Evolutionary conservation across 2,888 invertebrate genomes (phyloP), one percentile per base, ranked within the genome.

Genomic region (Callyntrura sp.): DNA sequence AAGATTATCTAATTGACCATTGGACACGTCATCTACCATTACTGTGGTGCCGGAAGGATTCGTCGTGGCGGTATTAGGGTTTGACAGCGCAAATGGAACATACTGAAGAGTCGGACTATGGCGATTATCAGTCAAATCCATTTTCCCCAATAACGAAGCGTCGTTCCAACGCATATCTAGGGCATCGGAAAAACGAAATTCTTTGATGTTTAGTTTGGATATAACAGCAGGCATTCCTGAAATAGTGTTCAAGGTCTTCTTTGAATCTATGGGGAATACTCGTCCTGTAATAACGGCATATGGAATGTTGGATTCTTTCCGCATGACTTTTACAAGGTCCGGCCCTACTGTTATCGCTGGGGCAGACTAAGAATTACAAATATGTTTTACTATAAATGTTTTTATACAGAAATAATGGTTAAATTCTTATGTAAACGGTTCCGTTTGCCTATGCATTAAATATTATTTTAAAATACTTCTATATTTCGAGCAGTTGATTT

Each of bases 231-330:
- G 70, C 90, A 90, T 90, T 11, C 85, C 85, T 4, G 90, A 90
- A 23, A 62, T 48, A 0, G 85, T 85, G 17, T 85, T 51, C 4
- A 90, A 81, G 8, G 25, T 23, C 12, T 78, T 84, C 9, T 65
- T 45, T 5, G 25, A 12, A 51, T 88, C 83, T 9, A 88, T 8
- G 8, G 90, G 90, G 35, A 85, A 85, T 4, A 90, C 90, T 4
- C 90, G 68, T 17, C 90, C 90, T 14, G 85, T 90, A 4, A 90
- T 35, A 9, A 85, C 60, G n/a, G 90, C 90, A 20, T 90, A 90
- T 0, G 85, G 79, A 25, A 90, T 68, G 4, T n/a, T 90, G 5
- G 85, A 1, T 43, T 43, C 17, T 9, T 55, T n/a, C 12, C 62
- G 43, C 70, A 89, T 68, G 12, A 23, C 20, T 28, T 35, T 78